phyloP scores from a whole-genome alignment of 1,140 invertebrate species.

The Sycobia sp. region DNA sequence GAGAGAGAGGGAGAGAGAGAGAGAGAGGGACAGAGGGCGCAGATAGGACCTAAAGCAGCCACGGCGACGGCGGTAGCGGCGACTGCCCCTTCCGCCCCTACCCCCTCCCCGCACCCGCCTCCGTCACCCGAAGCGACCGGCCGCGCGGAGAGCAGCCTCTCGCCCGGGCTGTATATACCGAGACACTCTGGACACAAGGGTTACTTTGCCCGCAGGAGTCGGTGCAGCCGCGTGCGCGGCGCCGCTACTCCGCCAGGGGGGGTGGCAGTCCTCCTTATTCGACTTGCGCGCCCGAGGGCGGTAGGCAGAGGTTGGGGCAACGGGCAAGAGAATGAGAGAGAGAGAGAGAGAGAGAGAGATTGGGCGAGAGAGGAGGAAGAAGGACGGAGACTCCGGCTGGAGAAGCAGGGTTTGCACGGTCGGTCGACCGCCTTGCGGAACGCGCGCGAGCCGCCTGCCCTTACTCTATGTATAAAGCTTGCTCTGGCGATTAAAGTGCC shows the following conservation, averaged over 20 bases:
- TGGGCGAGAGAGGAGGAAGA: too few species aligned
- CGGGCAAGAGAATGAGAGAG: not conserved
- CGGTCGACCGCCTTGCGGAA: not conserved
- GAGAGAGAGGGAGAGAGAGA: too few species aligned
- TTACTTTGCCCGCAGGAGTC: constrained; percentile 23
- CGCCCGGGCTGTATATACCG: not conserved
- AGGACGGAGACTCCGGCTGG: too few species aligned
- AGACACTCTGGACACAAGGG: constrained; percentile 15
- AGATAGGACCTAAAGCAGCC: constrained; percentile 40
- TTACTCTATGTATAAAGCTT: too few species aligned
- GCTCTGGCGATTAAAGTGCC: constrained; percentile 22
- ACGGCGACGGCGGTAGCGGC: too few species aligned
- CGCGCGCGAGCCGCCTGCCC: not conserved
- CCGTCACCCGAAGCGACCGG: constrained; percentile 20
- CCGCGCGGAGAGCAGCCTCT: not conserved
- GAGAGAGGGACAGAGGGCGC: too few species aligned
- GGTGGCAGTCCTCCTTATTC: constrained; percentile 1
- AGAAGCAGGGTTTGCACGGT: too few species aligned
- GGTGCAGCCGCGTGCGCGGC: not conserved
- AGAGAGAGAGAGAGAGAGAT: not conserved
- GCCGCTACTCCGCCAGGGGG: not conserved
- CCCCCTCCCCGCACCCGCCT: not conserved
- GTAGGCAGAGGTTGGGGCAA: not conserved
- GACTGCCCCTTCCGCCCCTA: constrained; percentile 43
- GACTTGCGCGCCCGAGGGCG: not conserved